Percentiles rank a stretch among this genome's conserved stretches.
Conservation (phyloP, 2,113 vertebrate species). For the Enhydra lutris region DNA sequence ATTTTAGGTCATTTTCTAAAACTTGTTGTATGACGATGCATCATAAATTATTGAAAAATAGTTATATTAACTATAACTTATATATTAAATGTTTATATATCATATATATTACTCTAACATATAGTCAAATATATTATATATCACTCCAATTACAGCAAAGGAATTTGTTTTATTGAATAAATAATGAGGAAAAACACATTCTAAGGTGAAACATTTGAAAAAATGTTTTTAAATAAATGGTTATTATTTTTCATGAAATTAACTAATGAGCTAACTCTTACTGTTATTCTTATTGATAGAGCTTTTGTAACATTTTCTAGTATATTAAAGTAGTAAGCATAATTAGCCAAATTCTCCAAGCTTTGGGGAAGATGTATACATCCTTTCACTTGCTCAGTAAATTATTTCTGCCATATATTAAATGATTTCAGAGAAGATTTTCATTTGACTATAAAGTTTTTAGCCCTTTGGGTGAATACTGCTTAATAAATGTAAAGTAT, state of each 20-base stretch:
- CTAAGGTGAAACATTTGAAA: background rate
- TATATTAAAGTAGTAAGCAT: background rate
- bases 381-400: background rate
- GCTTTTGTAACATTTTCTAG: background rate
- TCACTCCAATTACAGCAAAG: background rate
- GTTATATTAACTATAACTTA: background rate
- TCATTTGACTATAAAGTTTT: background rate
- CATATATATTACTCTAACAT: background rate
- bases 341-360: background rate
- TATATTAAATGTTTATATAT: background rate
- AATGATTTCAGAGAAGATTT: background rate
- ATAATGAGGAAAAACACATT: background rate
- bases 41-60: background rate
- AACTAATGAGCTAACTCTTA: background rate
- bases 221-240: background rate
- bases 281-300: background rate
- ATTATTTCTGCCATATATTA: background rate
- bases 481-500: background rate
- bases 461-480: background rate
- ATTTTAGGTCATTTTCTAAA: background rate
- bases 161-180: background rate
- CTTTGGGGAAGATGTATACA: background rate
- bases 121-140: background rate
- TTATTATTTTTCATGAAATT: background rate
- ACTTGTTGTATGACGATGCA: background rate